Percentiles rank a stretch among this genome's conserved stretches.
phyloP scores from a whole-genome alignment of 2,797 vertebrate genomes.

The Cossypha dichroa region DNA sequence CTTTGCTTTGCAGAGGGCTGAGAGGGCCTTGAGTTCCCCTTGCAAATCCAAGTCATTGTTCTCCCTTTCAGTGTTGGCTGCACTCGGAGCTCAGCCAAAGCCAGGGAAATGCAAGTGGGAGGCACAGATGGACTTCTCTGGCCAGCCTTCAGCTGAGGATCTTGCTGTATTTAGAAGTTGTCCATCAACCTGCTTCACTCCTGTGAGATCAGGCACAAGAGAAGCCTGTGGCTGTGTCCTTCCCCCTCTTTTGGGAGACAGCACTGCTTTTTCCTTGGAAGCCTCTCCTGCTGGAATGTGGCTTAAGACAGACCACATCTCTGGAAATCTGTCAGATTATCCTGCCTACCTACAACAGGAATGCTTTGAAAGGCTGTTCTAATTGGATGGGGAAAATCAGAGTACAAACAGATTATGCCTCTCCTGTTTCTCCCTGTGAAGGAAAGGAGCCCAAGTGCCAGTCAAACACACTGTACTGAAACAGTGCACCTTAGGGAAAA shows the following conservation, averaged over 20 bases:
- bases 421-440: neutral
- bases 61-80: neutral
- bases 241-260: neutral
- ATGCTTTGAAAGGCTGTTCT: neutral
- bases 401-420: neutral
- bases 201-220: neutral
- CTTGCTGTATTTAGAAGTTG: neutral
- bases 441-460: neutral
- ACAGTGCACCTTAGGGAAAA: constrained; percentile 23
- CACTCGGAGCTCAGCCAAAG: neutral
- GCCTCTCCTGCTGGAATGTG: neutral
- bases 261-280: neutral
- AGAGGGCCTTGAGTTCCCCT: neutral
- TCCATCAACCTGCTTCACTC: neutral
- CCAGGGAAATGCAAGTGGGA: neutral
- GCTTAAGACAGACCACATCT: neutral
- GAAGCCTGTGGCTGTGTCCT: neutral
- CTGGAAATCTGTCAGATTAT: neutral
- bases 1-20: neutral
- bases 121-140: neutral
- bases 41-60: neutral
- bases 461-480: neutral
- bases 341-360: neutral
- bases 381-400: neutral
- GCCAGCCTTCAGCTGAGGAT: neutral